phyloP scores from a whole-genome alignment of 2,797 vertebrate genomes.

The Bovichtus diacanthus region DNA sequence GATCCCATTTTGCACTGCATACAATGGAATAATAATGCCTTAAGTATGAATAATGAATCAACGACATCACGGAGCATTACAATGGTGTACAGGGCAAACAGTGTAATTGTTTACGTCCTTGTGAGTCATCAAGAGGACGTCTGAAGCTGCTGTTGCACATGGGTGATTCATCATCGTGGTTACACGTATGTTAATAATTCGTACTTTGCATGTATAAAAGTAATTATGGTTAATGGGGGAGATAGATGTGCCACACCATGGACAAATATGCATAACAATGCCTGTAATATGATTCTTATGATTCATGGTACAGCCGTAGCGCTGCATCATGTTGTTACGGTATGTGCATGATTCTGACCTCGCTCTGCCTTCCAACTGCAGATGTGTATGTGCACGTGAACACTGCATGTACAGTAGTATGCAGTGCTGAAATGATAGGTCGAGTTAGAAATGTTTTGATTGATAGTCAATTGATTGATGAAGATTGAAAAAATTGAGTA shows the following conservation, averaged over 20 bases:
- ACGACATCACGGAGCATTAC: conserved; percentile 66
- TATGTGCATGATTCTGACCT: conserved; percentile 4
- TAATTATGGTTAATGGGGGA: conserved; percentile 70
- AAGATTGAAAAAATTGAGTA: not conserved
- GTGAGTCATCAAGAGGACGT: conserved; percentile 67
- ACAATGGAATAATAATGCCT: conserved; percentile 81
- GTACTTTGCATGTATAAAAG: conserved; percentile 71
- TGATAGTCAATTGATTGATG: not conserved
- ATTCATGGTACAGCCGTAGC: conserved; percentile 46
- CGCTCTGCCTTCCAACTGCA: not conserved
- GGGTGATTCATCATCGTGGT: conserved; percentile 70
- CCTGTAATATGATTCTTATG: conserved; percentile 56
- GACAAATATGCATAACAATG: conserved; percentile 64
- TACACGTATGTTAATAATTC: conserved; percentile 69
- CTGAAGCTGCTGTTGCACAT: conserved; percentile 53
- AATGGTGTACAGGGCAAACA: conserved; percentile 52
- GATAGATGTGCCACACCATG: conserved; percentile 63
- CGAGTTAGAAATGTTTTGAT: not conserved
- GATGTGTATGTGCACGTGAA: not conserved
- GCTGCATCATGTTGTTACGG: conserved; percentile 3
- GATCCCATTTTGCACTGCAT: conserved; percentile 77
- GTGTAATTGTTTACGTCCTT: conserved; percentile 76
- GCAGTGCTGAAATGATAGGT: not conserved
- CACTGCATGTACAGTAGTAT: not conserved
- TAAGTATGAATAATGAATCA: conserved; percentile 83